Conservation (phyloP, 2,113 vertebrate species). For the Paramormyrops kingsleyae region DNA sequence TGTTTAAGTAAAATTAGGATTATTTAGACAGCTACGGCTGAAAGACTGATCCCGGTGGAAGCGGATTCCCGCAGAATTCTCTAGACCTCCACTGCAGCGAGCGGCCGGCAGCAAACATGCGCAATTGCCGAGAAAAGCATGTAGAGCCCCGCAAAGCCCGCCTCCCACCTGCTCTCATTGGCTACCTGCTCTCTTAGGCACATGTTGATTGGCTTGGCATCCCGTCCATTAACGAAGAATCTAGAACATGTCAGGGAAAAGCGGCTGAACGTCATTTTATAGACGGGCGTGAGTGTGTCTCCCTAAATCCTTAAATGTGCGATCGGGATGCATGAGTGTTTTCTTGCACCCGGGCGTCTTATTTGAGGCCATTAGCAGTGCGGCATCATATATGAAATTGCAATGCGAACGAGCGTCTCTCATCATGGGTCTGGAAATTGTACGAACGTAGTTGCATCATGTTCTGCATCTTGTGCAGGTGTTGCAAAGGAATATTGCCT, state of each 20-base stretch:
- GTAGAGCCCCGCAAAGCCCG: slow-evolving; percentile 36
- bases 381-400: not conserved
- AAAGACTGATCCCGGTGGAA: slow-evolving; percentile 48
- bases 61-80: slow-evolving; percentile 53
- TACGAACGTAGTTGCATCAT: not conserved
- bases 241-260: slow-evolving; percentile 49
- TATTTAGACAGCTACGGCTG: slow-evolving; percentile 51
- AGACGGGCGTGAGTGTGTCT: not conserved
- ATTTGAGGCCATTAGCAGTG: not conserved
- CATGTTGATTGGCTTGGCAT: slow-evolving; percentile 44
- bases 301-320: not conserved
- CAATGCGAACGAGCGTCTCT: not conserved
- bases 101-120: slow-evolving; percentile 37
- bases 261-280: slow-evolving; percentile 25
- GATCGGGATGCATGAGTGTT: not conserved
- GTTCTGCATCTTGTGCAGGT: not conserved
- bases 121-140: slow-evolving; percentile 25
- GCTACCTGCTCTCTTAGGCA: slow-evolving; percentile 1
- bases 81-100: slow-evolving; percentile 40
- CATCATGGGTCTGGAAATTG: not conserved
- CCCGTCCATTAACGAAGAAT: slow-evolving; percentile 53
- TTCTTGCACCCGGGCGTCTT: not conserved
- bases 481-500: not conserved
- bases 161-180: slow-evolving; percentile 45
- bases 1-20: slow-evolving; percentile 54